These are phyloP conservation scores for Abscondita cerata DNA, from an alignment of 2,888 invertebrate genomes.

Conservation along the genomic window DNA sequence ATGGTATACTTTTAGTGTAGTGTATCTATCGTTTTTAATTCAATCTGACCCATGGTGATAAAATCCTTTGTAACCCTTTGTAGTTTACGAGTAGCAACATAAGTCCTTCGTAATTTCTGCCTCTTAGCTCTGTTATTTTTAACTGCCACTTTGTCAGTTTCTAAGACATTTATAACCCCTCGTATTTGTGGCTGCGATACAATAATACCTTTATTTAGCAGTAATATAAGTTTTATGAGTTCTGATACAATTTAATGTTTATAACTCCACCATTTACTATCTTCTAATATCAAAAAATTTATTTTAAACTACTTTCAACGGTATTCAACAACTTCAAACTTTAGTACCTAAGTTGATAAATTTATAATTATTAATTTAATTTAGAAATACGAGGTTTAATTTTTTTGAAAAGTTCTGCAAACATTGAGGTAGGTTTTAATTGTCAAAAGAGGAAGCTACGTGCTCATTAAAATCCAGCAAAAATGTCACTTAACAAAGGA, in stretches of 20 bases:
- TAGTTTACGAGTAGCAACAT: constrained; percentile 20
- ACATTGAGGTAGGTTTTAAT: too few relatives aligned
- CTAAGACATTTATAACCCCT: constrained; percentile 17
- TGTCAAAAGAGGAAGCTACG: too few relatives aligned
- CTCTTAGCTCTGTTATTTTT: constrained; percentile 23
- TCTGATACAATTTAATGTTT: constrained; percentile 26
- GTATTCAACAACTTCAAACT: background rate
- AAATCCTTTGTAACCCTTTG: background rate
- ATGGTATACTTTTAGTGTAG: too few relatives aligned
- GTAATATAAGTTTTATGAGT: constrained; percentile 27
- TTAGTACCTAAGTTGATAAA: too few relatives aligned
- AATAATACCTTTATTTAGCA: constrained; percentile 26
- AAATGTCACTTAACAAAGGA: too few relatives aligned
- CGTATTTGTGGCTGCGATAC: constrained; percentile 19
- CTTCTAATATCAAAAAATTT: constrained; percentile 16
- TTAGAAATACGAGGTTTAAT: too few relatives aligned
- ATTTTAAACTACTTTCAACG: constrained; percentile 3
- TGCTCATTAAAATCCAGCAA: too few relatives aligned
- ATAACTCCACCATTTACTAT: constrained; percentile 16
- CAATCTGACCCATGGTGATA: background rate
- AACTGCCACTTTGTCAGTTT: constrained; percentile 26
- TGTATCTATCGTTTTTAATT: background rate
- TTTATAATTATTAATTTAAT: too few relatives aligned
- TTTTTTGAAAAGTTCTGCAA: too few relatives aligned
- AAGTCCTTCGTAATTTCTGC: constrained; percentile 22